phyloP scores from a whole-genome alignment of 2,797 vertebrate species.

The Cygnus olor region DNA sequence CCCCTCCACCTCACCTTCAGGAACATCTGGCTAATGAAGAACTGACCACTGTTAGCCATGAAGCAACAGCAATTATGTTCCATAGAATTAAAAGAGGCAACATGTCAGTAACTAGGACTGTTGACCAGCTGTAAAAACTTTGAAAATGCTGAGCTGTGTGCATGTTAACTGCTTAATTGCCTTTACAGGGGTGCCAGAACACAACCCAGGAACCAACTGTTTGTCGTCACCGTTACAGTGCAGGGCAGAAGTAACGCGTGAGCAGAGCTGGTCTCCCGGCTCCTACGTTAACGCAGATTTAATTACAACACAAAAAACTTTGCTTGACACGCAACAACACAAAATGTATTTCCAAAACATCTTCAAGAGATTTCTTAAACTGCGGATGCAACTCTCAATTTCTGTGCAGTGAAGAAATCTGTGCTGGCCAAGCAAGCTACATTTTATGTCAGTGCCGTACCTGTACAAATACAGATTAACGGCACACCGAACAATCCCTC shows the following conservation, averaged over 20 bases:
- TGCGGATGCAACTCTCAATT: background rate
- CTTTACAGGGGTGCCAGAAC: background rate
- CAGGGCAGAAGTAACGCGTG: background rate
- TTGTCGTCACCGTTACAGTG: background rate
- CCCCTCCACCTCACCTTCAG: background rate
- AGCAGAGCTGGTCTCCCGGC: background rate
- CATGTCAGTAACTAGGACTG: background rate
- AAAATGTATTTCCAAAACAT: background rate
- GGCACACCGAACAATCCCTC: background rate
- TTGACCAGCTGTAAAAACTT: background rate
- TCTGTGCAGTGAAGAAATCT: background rate
- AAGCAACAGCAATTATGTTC: background rate
- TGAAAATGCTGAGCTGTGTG: conserved; percentile 2
- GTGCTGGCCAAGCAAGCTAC: background rate
- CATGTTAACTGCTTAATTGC: conserved; percentile 27
- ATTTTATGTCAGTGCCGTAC: background rate
- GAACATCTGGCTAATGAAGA: background rate
- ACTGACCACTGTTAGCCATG: background rate
- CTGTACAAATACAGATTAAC: background rate
- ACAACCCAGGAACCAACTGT: background rate
- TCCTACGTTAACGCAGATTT: background rate
- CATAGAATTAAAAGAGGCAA: background rate
- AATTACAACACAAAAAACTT: background rate
- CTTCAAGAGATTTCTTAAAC: background rate
- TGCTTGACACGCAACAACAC: background rate